Evolutionary conservation across 2,888 invertebrate genomes (phyloP), one percentile per base, ranked within the genome.

Genomic region (Seira musarum): DNA sequence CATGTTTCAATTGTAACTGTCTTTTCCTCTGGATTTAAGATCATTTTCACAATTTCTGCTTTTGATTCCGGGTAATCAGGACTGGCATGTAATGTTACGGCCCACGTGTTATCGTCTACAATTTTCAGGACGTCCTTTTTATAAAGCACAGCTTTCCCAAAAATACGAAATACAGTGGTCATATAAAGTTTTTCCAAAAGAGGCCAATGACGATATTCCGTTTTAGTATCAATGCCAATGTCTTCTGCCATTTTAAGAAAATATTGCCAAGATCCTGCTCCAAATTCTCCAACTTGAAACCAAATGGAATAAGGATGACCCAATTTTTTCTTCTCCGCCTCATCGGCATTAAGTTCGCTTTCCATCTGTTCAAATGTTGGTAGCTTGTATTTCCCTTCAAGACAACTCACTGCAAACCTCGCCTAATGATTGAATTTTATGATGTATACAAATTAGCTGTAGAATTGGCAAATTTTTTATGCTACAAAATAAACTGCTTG

Each of bases 341-440:
- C 77, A 0, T 66, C 78, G 6, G 22, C 57, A 17, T 60, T 40
- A 8, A 78, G 5, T 1, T 2, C 15, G 1, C 65, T 71, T 25
- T 78, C 78, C 78, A 78, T 78, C 2, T 78, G 66, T 19, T 65
- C 57, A 19, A 21, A 70, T 0, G 70, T 22, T 19, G 76, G 69
- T 6, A 78, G 66, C 17, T 78, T 21, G 0, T 17, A 2, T 6
- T 35, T 66, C 13, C 78, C 78, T n/a, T 71, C 71, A 8, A 78
- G 30, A 19, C 17, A 19, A 5, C 61, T 53, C 5, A 71, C 46
- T 8, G 65, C 25, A 46, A 57, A 78, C 19, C 65, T 17, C 0
- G 65, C 64, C 70, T 68, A n/a, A 15, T n/a, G n/a, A n/a, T n/a
- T n/a, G n/a, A n/a, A n/a, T n/a, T n/a, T n/a, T n/a, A n/a, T n/a